Conservation (phyloP, 2,113 vertebrate species). For the Felis chaus region DNA sequence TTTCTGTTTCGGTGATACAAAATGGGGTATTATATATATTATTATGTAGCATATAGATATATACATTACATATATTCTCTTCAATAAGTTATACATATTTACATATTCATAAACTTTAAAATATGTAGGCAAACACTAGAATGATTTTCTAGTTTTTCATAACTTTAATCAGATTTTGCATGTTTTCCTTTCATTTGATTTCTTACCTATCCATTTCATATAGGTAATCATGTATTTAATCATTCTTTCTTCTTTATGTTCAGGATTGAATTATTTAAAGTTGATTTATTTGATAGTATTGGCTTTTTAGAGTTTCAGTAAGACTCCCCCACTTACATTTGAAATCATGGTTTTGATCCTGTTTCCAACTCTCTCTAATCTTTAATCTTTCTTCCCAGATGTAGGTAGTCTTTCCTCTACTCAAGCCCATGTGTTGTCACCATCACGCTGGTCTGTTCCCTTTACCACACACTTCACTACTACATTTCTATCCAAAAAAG, state of each 20-base stretch:
- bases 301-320: background rate
- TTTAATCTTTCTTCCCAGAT: background rate
- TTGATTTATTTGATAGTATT: background rate
- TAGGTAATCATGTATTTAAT: too few species aligned
- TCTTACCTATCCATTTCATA: background rate
- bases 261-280: background rate
- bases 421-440: fast-evolving
- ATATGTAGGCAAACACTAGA: background rate
- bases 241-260: background rate
- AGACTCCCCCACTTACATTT: background rate
- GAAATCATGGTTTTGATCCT: background rate
- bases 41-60: background rate
- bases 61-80: background rate
- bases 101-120: background rate
- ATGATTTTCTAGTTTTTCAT: background rate
- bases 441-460: background rate
- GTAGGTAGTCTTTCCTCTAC: background rate
- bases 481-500: background rate
- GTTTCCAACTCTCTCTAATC: background rate
- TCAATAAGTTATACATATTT: background rate
- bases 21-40: background rate
- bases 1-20: background rate
- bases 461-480: background rate
- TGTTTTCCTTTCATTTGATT: background rate
- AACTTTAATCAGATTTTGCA: background rate